These are phyloP conservation scores for Oligia latruncula DNA, from an alignment of 2,888 invertebrate genomes.

Conservation along the genomic window DNA sequence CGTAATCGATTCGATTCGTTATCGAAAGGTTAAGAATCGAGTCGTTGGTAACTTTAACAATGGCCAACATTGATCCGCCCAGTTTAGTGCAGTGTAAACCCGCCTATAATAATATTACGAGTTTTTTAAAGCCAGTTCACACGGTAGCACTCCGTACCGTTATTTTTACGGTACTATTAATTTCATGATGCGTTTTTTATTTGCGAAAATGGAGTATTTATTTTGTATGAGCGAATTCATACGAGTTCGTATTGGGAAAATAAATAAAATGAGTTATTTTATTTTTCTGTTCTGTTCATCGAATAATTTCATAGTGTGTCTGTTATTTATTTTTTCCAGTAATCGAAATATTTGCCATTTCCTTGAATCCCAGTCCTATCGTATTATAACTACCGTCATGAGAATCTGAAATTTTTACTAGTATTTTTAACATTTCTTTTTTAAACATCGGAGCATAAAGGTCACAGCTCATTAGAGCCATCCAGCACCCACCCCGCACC, in stretches of 20 bases:
- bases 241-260: background rate
- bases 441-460: no score
- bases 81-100: slow-evolving; percentile 4
- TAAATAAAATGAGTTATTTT: slow-evolving; percentile 28
- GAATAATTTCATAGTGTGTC: slow-evolving; percentile 9
- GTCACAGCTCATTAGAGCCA: no score
- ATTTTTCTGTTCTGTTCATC: background rate
- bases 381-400: background rate
- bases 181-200: slow-evolving; percentile 49
- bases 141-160: slow-evolving; percentile 19
- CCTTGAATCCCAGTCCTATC: background rate
- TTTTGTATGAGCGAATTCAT: slow-evolving; percentile 28
- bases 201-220: slow-evolving; percentile 28
- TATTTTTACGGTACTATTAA: slow-evolving; percentile 40
- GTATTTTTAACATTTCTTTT: no score
- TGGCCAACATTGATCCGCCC: background rate
- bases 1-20: slow-evolving; percentile 9
- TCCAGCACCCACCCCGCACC: no score
- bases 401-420: no score
- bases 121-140: slow-evolving; percentile 40
- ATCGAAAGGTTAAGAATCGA: slow-evolving; percentile 1
- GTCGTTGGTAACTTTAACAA: background rate
- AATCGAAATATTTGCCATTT: background rate
- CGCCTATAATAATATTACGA: slow-evolving; percentile 17
- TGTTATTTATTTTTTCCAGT: background rate